Base-by-base conservation (phyloP, 2,113 vertebrate species). In the Pelecanoides urinatrix region DNA sequence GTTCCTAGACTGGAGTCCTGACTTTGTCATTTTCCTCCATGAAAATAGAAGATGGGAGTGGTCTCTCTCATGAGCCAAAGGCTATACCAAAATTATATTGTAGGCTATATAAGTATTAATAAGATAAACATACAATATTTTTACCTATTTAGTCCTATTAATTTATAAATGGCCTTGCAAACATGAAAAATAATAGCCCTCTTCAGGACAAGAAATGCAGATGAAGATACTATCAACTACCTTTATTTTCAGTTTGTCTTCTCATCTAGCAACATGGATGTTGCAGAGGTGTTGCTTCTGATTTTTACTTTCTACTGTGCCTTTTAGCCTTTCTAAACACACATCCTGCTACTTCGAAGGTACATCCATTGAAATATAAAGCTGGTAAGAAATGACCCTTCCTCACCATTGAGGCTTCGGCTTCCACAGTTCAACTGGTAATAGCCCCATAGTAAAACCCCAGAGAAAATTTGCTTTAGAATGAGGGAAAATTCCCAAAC, bases 11-110 rank as follows among this genome's bases (percentile, higher is more conserved):
- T 90, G 49, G 45, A 93, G 87, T 94, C 66, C 74, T 93, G 92
- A 96, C 74, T 96, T 96, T 90, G 93, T 97, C 62, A 68, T 97
- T 97, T 97, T 96, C 92, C 81, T 90, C 70, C 62, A 87, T 47
- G 36, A 94, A 95, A 97, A 96, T 66, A 95, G 96, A 96, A 95
- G 85, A 82, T 4, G 25, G 94, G 87, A 97, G 94, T 90, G 84
- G 94, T 86, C 70, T 72, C 45, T 77, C 62, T 91, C 53, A 29
- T 61, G 84, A 88, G 87, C 71, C 81, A 90, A 50, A 91, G 74
- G 36, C 61, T 85, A 40, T 2, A 12, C 92, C 84, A 91, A 30
- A 92, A 76, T 87, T 81, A 40, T 13, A 34, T 70, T 93, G 58
- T 55, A 52, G 58, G 40, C 26, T 71, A 3, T 27, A 55, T 52